Conservation (phyloP, 2,797 vertebrate genomes). For the Chiloscyllium punctatum region DNA sequence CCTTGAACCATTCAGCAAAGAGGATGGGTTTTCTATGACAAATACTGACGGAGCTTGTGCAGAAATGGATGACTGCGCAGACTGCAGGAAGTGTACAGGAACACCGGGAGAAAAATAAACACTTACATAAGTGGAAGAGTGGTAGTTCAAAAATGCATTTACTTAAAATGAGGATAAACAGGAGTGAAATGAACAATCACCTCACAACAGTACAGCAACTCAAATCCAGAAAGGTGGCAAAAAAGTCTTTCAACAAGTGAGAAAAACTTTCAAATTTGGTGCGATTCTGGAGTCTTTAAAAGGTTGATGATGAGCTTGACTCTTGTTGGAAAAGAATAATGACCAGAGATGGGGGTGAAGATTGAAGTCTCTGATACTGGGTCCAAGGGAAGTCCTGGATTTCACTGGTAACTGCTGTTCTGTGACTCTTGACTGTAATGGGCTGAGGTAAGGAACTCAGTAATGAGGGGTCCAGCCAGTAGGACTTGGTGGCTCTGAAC, state of each 20-base stretch:
- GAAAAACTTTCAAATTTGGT: background rate
- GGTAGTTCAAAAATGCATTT: background rate
- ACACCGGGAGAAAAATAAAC: background rate
- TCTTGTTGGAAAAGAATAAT: background rate
- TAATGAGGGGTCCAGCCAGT: no score
- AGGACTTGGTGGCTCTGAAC: background rate
- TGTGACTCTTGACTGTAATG: background rate
- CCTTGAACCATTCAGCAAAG: no score
- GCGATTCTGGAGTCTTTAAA: background rate
- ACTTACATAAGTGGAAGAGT: background rate
- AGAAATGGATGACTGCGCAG: background rate
- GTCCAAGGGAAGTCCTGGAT: background rate
- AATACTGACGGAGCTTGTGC: background rate
- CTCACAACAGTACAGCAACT: no score
- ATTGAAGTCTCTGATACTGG: background rate
- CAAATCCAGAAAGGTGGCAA: background rate
- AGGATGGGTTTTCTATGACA: background rate
- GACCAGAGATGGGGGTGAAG: background rate
- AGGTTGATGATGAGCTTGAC: background rate
- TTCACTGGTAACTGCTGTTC: background rate
- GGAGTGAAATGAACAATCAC: background rate
- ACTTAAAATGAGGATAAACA: background rate
- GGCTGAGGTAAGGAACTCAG: background rate
- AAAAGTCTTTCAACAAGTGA: background rate
- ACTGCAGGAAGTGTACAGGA: no score